A percentile compares a stretch with the other conserved stretches of the same genome.
Conservation (phyloP, 2,888 invertebrate genomes). For the Dexiosoma caninum region DNA sequence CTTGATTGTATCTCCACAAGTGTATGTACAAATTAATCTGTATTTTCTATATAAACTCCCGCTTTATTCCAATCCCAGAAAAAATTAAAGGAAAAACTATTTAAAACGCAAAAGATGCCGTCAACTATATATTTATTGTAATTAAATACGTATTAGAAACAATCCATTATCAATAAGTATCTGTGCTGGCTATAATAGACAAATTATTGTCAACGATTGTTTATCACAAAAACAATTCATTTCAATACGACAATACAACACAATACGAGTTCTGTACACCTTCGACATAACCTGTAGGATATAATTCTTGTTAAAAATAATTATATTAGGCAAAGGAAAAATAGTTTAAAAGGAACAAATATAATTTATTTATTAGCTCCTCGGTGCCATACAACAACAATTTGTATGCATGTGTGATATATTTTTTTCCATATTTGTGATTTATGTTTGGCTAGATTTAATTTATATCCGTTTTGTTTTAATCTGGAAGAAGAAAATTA, state of each 20-base stretch:
- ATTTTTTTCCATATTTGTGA: too few relatives aligned
- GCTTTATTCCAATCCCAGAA: not conserved
- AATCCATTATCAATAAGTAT: slow-evolving; percentile 16
- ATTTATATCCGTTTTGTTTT: not conserved
- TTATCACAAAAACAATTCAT: not conserved
- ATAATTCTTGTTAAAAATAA: slow-evolving; percentile 34
- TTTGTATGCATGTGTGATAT: slow-evolving; percentile 11
- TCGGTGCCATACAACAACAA: not conserved
- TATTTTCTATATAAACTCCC: too few relatives aligned
- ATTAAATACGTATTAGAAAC: slow-evolving; percentile 21
- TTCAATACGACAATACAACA: not conserved
- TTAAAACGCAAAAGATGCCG: slow-evolving; percentile 39
- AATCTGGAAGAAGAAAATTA: not conserved
- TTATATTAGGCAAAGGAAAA: slow-evolving; percentile 7
- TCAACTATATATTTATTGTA: slow-evolving; percentile 12
- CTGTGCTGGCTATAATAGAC: not conserved
- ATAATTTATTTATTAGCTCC: too few relatives aligned
- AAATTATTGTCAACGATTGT: slow-evolving; percentile 26
- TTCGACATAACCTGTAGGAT: not conserved
- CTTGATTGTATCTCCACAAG: too few relatives aligned
- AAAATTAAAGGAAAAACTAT: slow-evolving; percentile 15
- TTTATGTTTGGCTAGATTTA: slow-evolving; percentile 7
- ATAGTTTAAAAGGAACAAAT: not conserved
- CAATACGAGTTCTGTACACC: not conserved
- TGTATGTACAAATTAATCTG: too few relatives aligned